Base-by-base conservation (phyloP, 2,113 vertebrate species). In the Rhinogobius similis region DNA sequence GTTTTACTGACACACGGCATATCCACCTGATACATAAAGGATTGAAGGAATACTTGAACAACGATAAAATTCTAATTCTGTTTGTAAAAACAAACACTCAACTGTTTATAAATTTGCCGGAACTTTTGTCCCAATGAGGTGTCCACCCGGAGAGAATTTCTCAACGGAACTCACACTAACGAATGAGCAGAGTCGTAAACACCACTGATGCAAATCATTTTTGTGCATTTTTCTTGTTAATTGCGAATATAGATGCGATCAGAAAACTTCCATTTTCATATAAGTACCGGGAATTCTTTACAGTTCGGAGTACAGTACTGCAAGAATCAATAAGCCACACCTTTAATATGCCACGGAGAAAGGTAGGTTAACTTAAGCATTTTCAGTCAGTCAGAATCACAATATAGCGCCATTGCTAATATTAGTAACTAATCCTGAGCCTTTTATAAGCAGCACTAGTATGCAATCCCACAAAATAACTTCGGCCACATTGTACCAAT, bases 311-410 rank as follows among this genome's bases (percentile, higher is more conserved):
- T 32, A 61, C 32, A 61, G 38, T 38, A 21, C 58, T 38, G 7
- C 27, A 61, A 61, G 29, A 61, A 36, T 32, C 10, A 48, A 59
- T 10, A 5, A 32, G 24, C 4, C 43, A 6, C 39, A 14, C 44
- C 21, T 61, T 59, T 46, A 77, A 69, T 61, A 91, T 91, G 90
- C 90, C 90, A 46, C 83, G 90, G 27, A 90, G 88, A 78, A 91
- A 91, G 90, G 90, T 91, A 68, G 83, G 82, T 46, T 46, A 46
- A 18, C 4, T 18, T 46, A 41, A 41, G n/a, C n/a, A n/a, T 52
- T 39, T 65, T 62, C 16, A 21, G 58, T 78, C 76, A 66, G 27
- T 43, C 55, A 26, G 20, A 74, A 5, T 36, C 36, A 70, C 61
- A 79, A 76, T 82, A 87, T 76, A 55, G 81, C 90, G 88, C 86